These are phyloP conservation scores for Acrocephalus scirpaceus DNA, from an alignment of 2,797 vertebrate species.

Conservation along the genomic window DNA sequence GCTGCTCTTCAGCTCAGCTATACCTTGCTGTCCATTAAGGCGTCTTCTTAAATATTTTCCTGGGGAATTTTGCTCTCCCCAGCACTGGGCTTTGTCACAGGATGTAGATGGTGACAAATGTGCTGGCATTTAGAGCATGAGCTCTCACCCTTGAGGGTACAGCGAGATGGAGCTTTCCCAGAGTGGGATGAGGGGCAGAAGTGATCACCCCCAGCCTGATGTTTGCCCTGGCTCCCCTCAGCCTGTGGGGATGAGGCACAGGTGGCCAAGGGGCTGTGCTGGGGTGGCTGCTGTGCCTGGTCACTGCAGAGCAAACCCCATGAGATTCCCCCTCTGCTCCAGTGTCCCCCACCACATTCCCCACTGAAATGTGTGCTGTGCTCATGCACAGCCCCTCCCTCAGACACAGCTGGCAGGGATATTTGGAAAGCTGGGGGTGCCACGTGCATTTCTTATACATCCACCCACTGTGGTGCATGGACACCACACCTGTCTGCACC, in stretches of 20 bases:
- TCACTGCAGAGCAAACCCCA: not conserved
- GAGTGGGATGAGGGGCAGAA: not conserved
- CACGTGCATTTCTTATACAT: accelerated
- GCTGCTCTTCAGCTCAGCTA: not conserved
- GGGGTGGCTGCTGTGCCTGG: not conserved
- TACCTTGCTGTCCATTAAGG: not conserved
- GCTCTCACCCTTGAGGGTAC: not conserved
- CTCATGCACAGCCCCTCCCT: not conserved
- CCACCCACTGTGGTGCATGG: not conserved
- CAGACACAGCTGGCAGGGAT: not conserved
- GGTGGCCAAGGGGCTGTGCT: not conserved
- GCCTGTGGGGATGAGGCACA: not conserved
- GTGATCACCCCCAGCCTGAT: not conserved
- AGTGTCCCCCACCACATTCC: accelerated
- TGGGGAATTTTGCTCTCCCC: not conserved
- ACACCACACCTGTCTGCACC: not conserved
- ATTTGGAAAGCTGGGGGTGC: not conserved
- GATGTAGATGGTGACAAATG: accelerated
- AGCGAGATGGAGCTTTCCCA: not conserved
- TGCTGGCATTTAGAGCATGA: not conserved
- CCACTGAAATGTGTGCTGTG: not conserved
- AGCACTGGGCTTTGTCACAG: accelerated
- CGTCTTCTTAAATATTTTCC: not conserved
- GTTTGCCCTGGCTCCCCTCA: not conserved
- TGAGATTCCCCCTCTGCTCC: not conserved